These are phyloP conservation scores for Maniola jurtina DNA, from an alignment of 1,140 invertebrate species.

Conservation along the genomic window DNA sequence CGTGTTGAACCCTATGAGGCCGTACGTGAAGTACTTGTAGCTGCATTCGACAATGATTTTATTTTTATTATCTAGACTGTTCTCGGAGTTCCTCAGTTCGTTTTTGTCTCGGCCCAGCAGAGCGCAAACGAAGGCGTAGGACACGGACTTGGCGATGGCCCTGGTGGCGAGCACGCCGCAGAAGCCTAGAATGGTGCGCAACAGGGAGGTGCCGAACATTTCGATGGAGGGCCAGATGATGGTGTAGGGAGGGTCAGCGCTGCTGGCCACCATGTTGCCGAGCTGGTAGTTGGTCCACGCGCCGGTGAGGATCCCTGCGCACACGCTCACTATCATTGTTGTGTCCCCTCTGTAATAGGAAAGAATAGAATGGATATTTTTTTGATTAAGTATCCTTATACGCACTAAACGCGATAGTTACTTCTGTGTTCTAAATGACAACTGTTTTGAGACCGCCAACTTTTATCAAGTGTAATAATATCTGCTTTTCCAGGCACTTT, in stretches of 20 bases:
- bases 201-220: constrained; percentile 82
- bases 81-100: constrained; percentile 81
- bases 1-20: constrained; percentile 87
- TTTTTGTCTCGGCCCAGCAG: constrained; percentile 83
- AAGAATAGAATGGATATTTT: too few species aligned
- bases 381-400: too few species aligned
- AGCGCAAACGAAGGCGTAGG: constrained; percentile 84
- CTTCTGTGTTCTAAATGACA: too few species aligned
- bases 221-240: constrained; percentile 88
- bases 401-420: too few species aligned
- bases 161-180: constrained; percentile 84
- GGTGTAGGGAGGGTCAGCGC: constrained; percentile 82
- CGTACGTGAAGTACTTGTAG: constrained; percentile 89
- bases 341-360: constrained; percentile 88
- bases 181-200: constrained; percentile 88
- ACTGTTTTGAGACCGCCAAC: too few species aligned
- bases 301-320: constrained; percentile 88
- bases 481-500: too few species aligned
- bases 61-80: constrained; percentile 82
- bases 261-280: constrained; percentile 82
- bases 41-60: constrained; percentile 88
- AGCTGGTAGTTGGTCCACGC: constrained; percentile 91
- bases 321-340: constrained; percentile 89
- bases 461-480: too few species aligned
- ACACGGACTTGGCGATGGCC: constrained; percentile 84